Evolutionary conservation across 2,113 vertebrate species (phyloP).

Genomic region (Macrotus californicus): DNA sequence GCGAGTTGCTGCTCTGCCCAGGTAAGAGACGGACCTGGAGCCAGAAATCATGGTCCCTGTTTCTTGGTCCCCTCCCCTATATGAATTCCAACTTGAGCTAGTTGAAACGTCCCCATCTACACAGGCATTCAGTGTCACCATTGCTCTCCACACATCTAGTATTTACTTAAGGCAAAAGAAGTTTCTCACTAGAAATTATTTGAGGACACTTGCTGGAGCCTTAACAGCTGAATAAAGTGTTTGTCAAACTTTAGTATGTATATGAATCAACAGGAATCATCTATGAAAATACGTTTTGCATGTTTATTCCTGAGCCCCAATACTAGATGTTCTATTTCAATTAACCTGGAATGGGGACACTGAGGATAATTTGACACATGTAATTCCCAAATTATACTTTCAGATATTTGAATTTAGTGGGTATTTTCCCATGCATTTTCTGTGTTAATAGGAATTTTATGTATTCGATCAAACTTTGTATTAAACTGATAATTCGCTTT

Average conservation of each 20-base stretch:
- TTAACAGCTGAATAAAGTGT: neutral
- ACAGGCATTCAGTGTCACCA: neutral
- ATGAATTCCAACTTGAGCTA: neutral
- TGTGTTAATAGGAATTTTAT: neutral
- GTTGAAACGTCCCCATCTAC: neutral
- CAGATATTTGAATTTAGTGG: neutral
- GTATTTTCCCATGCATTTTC: neutral
- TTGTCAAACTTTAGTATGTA: neutral
- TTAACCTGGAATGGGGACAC: neutral
- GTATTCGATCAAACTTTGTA: neutral
- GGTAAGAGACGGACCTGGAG: neutral
- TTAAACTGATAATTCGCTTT: neutral
- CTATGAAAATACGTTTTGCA: neutral
- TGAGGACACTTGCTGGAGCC: neutral
- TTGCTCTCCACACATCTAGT: neutral
- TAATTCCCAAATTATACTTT: neutral
- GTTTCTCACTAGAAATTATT: neutral
- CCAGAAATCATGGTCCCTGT: neutral
- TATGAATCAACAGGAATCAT: neutral
- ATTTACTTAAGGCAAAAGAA: neutral
- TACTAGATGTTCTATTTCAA: neutral
- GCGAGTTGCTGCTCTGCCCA: neutral
- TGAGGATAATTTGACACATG: neutral
- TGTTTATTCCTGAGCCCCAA: neutral
- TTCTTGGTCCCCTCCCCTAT: neutral